Percentiles rank a stretch among this genome's conserved stretches.
Evolutionary conservation across 2,113 vertebrate species (phyloP).

Genomic region (Lipotes vexillifer): DNA sequence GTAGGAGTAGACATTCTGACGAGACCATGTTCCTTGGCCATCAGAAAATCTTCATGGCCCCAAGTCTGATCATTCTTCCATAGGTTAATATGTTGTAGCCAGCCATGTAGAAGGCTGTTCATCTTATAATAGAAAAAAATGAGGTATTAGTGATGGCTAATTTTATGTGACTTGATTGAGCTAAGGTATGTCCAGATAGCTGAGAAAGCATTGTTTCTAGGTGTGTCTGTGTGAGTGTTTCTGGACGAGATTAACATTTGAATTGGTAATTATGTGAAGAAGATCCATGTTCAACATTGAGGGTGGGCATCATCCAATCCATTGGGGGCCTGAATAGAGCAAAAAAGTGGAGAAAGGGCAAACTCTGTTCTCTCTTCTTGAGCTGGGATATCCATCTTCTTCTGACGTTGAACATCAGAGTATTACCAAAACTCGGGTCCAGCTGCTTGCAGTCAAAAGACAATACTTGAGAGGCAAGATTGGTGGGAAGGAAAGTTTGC

Average conservation of each 20-base stretch:
- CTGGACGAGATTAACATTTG: background rate
- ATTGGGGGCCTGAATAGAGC: background rate
- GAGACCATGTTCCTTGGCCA: background rate
- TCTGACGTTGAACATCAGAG: background rate
- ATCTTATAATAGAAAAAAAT: background rate
- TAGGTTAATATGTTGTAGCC: background rate
- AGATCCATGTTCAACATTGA: background rate
- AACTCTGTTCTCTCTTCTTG: background rate
- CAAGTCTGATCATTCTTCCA: background rate
- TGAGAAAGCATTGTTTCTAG: background rate
- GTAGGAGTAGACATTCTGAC: background rate
- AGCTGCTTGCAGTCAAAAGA: background rate
- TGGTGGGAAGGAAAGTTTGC: background rate
- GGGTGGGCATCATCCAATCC: background rate
- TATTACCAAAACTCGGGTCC: background rate
- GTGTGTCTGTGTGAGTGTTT: background rate
- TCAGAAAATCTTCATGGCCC: background rate
- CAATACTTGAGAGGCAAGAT: background rate
- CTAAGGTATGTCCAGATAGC: background rate
- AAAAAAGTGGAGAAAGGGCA: background rate
- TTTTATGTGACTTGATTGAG: background rate
- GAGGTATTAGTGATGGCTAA: background rate
- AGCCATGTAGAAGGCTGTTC: background rate
- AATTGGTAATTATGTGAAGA: background rate
- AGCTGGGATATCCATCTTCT: background rate